Conservation (phyloP, 2,888 invertebrate genomes). For the Acronicta leporina region DNA sequence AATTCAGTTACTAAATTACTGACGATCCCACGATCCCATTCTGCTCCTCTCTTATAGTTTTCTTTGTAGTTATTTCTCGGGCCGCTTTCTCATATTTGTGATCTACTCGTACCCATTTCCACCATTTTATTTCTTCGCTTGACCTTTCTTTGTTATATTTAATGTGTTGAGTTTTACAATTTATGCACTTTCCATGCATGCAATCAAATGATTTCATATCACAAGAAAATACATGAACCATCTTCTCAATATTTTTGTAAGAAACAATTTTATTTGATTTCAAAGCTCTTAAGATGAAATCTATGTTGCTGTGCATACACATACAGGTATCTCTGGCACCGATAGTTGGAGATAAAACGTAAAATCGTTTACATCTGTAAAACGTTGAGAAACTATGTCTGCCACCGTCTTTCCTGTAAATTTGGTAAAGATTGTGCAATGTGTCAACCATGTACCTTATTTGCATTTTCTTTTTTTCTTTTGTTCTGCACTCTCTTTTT, state of each 20-base stretch:
- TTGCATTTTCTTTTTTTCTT: too few relatives aligned
- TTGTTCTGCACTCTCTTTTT: too few relatives aligned
- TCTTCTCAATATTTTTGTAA: constrained; percentile 1
- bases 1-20: background rate
- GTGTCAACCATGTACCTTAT: too few relatives aligned
- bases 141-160: background rate
- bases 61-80: background rate
- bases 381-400: too few relatives aligned
- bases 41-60: background rate
- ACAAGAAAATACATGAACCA: background rate
- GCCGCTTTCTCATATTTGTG: background rate
- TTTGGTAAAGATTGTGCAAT: too few relatives aligned
- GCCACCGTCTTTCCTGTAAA: too few relatives aligned
- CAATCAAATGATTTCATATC: background rate
- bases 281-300: background rate
- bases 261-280: background rate
- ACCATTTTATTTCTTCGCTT: background rate
- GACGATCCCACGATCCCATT: constrained; percentile 1
- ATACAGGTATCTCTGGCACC: constrained; percentile 7
- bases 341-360: too few relatives aligned
- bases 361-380: too few relatives aligned
- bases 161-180: background rate
- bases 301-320: constrained; percentile 2
- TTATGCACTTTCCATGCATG: background rate
- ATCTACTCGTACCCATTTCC: background rate